These are phyloP conservation scores for Girardinus metallicus DNA, from an alignment of 2,797 vertebrate genomes.

Conservation along the genomic window DNA sequence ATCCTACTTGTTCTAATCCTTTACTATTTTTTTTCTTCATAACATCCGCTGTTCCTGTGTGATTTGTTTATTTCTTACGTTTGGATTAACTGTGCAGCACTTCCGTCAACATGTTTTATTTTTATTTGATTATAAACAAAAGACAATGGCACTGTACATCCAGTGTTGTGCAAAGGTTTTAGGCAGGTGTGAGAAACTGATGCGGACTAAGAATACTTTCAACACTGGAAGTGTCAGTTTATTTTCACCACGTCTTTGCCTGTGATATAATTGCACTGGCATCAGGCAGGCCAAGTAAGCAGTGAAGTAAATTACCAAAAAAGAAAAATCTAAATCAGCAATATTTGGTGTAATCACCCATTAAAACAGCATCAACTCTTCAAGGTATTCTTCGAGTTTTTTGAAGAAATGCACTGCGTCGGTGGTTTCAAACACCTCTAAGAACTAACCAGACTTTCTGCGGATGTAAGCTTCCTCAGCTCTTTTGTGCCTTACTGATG, in stretches of 20 bases:
- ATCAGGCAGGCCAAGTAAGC: too few relatives aligned
- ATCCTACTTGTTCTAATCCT: background rate
- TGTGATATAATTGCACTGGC: too few relatives aligned
- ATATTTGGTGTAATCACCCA: background rate
- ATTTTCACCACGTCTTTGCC: background rate
- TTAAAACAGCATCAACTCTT: background rate
- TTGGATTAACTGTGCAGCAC: background rate
- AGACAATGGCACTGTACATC: background rate
- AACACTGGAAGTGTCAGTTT: background rate
- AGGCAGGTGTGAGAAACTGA: background rate
- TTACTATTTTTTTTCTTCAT: background rate
- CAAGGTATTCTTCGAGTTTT: background rate
- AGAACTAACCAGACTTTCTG: background rate
- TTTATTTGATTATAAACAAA: background rate
- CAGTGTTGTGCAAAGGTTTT: background rate
- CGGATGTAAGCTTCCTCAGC: background rate
- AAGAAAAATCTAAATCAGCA: background rate
- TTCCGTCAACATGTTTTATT: background rate
- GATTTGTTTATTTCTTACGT: background rate
- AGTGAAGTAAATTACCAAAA: background rate
- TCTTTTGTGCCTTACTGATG: constrained; percentile 5
- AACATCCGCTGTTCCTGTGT: background rate
- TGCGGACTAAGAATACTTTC: background rate
- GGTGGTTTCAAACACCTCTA: background rate
- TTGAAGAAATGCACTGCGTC: background rate